A percentile compares a stretch with the other conserved stretches of the same genome.
Evolutionary conservation across 1,140 invertebrate species (phyloP).

Genomic region (Pseudobourletiella spinata): DNA sequence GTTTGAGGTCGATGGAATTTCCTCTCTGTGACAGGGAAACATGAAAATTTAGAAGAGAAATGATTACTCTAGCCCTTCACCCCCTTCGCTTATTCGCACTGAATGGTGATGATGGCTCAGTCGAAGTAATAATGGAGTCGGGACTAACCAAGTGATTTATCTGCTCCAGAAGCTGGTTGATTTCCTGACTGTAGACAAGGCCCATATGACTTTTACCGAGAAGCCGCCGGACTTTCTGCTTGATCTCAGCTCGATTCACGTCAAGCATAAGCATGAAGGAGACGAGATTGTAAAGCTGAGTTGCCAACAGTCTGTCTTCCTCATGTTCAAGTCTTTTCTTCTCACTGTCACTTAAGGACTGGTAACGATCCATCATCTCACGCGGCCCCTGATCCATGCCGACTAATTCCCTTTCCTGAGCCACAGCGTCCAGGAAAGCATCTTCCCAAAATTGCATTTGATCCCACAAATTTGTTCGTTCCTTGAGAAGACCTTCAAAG

Average conservation of each 20-base stretch:
- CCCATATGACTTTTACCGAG: conserved; percentile 98
- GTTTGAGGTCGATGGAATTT: conserved; percentile 34
- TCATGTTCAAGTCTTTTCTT: conserved; percentile 93
- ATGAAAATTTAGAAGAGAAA: no score
- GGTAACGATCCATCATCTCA: conserved; percentile 99
- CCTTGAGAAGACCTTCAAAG: conserved; percentile 69
- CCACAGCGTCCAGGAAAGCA: conserved; percentile 95
- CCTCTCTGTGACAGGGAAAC: conserved; percentile 22
- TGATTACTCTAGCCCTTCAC: no score
- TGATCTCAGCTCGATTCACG: conserved; percentile 74
- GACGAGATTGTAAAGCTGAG: conserved; percentile 91
- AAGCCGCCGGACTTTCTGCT: conserved; percentile 83
- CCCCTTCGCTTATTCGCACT: no score
- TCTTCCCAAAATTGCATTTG: conserved; percentile 99
- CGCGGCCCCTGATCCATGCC: conserved; percentile 98
- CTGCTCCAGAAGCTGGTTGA: conserved; percentile 92
- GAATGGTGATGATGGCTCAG: no score
- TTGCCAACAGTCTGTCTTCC: conserved; percentile 91
- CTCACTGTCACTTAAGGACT: conserved; percentile 84
- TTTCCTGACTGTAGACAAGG: conserved; percentile 91
- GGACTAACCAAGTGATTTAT: conserved; percentile 81
- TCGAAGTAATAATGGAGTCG: no score
- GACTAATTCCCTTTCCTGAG: conserved; percentile 96
- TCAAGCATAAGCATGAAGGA: conserved; percentile 93
- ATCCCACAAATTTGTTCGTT: conserved; percentile 87